Conservation (phyloP, 2,888 invertebrate species). For the Cactoblastis cactorum region DNA sequence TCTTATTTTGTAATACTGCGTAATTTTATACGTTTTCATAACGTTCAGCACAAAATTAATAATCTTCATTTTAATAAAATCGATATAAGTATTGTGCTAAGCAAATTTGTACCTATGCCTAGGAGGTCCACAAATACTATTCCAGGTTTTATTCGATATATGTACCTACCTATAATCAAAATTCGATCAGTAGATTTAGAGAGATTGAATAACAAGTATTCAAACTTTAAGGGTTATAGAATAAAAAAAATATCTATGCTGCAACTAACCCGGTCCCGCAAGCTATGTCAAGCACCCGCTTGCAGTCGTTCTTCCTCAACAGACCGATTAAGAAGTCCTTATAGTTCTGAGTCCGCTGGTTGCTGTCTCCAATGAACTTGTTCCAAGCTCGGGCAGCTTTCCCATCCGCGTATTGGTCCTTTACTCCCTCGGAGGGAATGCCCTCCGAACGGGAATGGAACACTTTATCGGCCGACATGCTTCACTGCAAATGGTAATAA, state of each 20-base stretch:
- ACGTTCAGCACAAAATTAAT: no score
- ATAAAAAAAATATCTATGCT: no score
- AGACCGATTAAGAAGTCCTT: constrained; percentile 87
- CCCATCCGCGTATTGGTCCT: constrained; percentile 95
- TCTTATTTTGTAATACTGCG: not conserved
- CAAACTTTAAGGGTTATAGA: no score
- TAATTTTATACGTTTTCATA: no score
- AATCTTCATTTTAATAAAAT: no score
- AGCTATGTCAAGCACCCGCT: constrained; percentile 88
- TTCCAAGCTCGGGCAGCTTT: constrained; percentile 95
- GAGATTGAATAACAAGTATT: no score
- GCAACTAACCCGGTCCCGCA: constrained; percentile 93
- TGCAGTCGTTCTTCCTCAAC: constrained; percentile 84
- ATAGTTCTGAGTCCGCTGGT: constrained; percentile 90
- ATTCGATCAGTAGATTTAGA: no score
- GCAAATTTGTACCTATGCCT: no score
- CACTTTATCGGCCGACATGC: constrained; percentile 79
- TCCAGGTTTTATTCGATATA: no score
- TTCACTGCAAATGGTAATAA: not conserved
- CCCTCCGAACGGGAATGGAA: constrained; percentile 90
- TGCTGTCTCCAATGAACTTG: constrained; percentile 92
- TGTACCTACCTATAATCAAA: no score
- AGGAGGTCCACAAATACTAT: no score
- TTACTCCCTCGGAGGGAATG: constrained; percentile 88
- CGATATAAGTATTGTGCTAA: no score